Conservation (phyloP, 2,888 invertebrate species). For the Helicoverpa assulta region DNA sequence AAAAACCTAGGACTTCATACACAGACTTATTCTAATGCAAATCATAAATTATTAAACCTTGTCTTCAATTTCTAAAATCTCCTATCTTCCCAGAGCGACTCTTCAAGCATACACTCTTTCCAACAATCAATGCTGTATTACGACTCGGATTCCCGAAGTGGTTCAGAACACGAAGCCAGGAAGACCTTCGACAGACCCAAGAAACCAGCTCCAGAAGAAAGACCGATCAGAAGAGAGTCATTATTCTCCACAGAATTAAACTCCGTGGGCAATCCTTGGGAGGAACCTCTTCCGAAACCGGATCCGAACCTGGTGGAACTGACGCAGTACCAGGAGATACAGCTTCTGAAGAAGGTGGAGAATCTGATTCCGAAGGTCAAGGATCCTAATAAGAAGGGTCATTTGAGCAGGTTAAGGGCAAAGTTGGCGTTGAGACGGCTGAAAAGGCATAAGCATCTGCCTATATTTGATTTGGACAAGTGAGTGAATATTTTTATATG, state of each 20-base stretch:
- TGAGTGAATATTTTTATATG: slow-evolving; percentile 60
- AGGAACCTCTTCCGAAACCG: slow-evolving; percentile 64
- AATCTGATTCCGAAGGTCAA: slow-evolving; percentile 76
- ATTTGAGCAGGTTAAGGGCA: slow-evolving; percentile 75
- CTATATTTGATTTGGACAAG: slow-evolving; percentile 86
- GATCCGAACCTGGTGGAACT: slow-evolving; percentile 74
- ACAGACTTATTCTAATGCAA: no score
- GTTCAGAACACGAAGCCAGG: slow-evolving; percentile 67
- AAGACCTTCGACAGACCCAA: slow-evolving; percentile 66
- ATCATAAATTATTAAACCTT: no score
- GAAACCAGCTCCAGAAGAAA: slow-evolving; percentile 66
- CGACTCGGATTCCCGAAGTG: slow-evolving; percentile 81
- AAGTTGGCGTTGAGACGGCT: slow-evolving; percentile 81
- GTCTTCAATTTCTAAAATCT: not conserved
- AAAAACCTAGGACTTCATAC: no score
- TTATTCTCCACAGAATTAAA: slow-evolving; percentile 79
- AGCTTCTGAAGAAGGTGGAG: slow-evolving; percentile 83
- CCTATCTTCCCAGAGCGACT: slow-evolving; percentile 76
- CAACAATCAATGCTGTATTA: slow-evolving; percentile 72
- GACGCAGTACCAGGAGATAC: slow-evolving; percentile 85
- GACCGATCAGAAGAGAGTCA: slow-evolving; percentile 70
- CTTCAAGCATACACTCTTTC: slow-evolving; percentile 80
- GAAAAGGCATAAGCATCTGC: slow-evolving; percentile 84
- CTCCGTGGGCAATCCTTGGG: slow-evolving; percentile 81
- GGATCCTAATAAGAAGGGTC: slow-evolving; percentile 74